A percentile compares a stretch with the other conserved stretches of the same genome.
Conservation (phyloP, 2,888 invertebrate species). For the Protodeltote pygarga region DNA sequence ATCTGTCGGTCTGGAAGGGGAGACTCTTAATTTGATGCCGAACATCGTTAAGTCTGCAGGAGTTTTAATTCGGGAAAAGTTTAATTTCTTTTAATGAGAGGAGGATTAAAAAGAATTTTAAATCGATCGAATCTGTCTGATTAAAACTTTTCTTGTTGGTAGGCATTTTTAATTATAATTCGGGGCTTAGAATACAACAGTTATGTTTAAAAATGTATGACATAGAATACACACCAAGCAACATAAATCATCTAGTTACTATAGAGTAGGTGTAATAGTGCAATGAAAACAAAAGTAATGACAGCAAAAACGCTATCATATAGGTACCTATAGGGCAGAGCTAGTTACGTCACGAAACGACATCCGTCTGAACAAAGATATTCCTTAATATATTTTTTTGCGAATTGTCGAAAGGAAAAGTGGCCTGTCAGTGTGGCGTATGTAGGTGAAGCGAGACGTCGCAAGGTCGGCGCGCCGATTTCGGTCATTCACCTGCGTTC, state of each 20-base stretch:
- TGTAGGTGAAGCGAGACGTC: constrained; percentile 82
- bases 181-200: too few relatives aligned
- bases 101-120: constrained; percentile 23
- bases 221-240: too few relatives aligned
- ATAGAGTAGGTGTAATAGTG: too few relatives aligned
- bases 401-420: constrained; percentile 85
- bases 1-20: constrained; percentile 47
- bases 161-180: background rate
- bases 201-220: too few relatives aligned
- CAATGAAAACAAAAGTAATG: background rate
- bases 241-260: too few relatives aligned
- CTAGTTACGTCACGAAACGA: constrained; percentile 32
- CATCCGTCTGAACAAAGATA: constrained; percentile 49
- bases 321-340: constrained; percentile 27
- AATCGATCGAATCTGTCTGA: constrained; percentile 1
- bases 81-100: constrained; percentile 41
- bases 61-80: constrained; percentile 37
- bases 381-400: constrained; percentile 71
- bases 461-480: constrained; percentile 86
- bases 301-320: background rate
- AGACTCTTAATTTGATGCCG: constrained; percentile 59
- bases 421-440: constrained; percentile 79
- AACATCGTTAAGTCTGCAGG: constrained; percentile 48
- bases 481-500: constrained; percentile 81
- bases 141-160: constrained; percentile 4